Evolutionary conservation across 2,888 invertebrate genomes (phyloP), one percentile per base, ranked within the genome.

Genomic region (Leptura quadrifasciata): DNA sequence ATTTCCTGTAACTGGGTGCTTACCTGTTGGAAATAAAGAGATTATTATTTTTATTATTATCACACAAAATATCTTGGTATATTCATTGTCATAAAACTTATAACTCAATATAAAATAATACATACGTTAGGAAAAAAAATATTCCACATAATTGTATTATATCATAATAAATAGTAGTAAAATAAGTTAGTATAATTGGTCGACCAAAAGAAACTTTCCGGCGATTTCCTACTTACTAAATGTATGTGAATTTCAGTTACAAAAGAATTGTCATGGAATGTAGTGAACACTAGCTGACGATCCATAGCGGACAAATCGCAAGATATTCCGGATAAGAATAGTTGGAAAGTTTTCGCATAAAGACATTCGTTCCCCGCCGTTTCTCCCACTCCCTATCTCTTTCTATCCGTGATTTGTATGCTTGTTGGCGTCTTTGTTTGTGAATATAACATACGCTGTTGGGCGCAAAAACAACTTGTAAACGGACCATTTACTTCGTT

Each of bases 381-480:
- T 81, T 81, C 75, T 70, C 72, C 74, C 60, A 15, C 3, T 55
- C 17, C 60, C 77, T 61, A 24, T 81, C 82, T 77, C 74, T 65
- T 64, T 81, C 76, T 64, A 55, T 67, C 77, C 58, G 52, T 71
- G 75, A 79, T 79, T 79, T 74, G 76, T 76, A 70, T 76, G 79
- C 69, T 71, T 80, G 64, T 75, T 76, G 74, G 78, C 80, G 58
- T 83, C 82, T 81, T 78, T 79, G 76, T 81, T 79, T 77, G 75
- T 47, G 78, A 77, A 78, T 76, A 79, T 76, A 84, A 80, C 85
- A 84, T 84, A 84, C 84, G 84, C 76, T 83, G 70, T 74, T 77
- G 74, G 82, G 80, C 77, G 81, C 82, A 84, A 85, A 85, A 85
- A 85, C 84, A 85, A 84, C 84, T 85, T 84, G 84, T 85, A 84